Base-by-base conservation (phyloP, 2,113 vertebrate species). In the Erpornis zantholeuca region DNA sequence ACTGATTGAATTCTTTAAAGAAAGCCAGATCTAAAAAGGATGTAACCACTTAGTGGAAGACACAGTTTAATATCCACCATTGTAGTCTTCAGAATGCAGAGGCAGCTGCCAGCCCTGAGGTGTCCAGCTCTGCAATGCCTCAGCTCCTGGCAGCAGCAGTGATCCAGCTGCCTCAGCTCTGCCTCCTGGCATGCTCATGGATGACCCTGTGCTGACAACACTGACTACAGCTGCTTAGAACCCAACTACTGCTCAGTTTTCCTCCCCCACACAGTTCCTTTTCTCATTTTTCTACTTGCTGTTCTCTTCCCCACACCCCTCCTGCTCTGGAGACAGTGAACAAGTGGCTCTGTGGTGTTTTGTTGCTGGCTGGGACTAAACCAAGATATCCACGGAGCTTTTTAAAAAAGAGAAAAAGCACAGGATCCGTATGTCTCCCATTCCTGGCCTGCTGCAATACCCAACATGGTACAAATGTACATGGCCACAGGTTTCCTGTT, bases 251-350 rank as follows among this genome's bases (percentile, higher is more conserved):
- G 66, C 38, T 59, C 42, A 18, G 7, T 59, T 66, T 75, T 89
- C 29, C 27, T 89, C 2, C 21, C 38, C 10, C 23, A 47, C 33
- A 29, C 7, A 78, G n/a, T 4, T 63, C 12, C 7, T 54, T 56
- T 61, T 44, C 25, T 61, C 42, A 8, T 8, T 75, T 69, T 63
- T 49, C 36, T 13, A 9, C 6, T 35, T 40, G 7, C 25, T 23
- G 2, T 40, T 59, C 17, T 20, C 25, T 45, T 57, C 18, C 36
- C 10, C 11, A 9, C 0, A 0, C 36, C 33, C 22, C 44, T 70
- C 35, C 31, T 18, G 11, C 22, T 21, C 9, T 3, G 24, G 7
- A 8, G 25, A 4, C 8, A 15, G 27, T 4, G 31, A 64, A 14
- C 2, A 4, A 69, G 44, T 7, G 19, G 7, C 36, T 75, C 2